Evolutionary conservation across 2,797 vertebrate species (phyloP).

Genomic region (Pyrocephalus nanus): DNA sequence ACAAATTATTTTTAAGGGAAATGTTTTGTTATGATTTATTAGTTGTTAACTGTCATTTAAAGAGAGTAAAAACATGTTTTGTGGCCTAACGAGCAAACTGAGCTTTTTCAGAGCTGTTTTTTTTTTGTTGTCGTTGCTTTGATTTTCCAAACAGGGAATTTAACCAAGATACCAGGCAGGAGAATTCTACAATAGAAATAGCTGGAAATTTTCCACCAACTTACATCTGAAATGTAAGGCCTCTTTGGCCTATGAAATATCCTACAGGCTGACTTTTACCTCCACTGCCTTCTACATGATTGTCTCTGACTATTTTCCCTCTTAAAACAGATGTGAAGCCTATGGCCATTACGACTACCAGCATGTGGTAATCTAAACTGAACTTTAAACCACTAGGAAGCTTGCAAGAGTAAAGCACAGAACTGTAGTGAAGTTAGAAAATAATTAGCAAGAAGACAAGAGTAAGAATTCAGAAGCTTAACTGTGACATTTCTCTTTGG

Average conservation of each 20-base stretch:
- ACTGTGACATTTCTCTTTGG: conserved; percentile 49
- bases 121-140: neutral
- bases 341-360: neutral
- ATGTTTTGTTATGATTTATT: conserved; percentile 5
- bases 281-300: neutral
- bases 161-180: neutral
- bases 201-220: neutral
- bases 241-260: neutral
- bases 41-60: conserved; percentile 6
- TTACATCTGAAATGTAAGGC: neutral
- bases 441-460: neutral
- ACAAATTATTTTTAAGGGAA: conserved; percentile 11
- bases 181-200: neutral
- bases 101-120: neutral
- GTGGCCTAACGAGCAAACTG: neutral
- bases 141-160: neutral
- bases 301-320: neutral
- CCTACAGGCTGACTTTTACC: neutral
- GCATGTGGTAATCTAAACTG: neutral
- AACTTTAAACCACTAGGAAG: conserved; percentile 7
- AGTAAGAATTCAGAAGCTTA: conserved; percentile 5
- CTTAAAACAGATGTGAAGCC: neutral
- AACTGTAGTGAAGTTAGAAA: neutral
- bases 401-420: neutral
- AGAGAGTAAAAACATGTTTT: neutral